Evolutionary conservation across 2,113 vertebrate species (phyloP).

Genomic region (Microcebus ravelobensis): DNA sequence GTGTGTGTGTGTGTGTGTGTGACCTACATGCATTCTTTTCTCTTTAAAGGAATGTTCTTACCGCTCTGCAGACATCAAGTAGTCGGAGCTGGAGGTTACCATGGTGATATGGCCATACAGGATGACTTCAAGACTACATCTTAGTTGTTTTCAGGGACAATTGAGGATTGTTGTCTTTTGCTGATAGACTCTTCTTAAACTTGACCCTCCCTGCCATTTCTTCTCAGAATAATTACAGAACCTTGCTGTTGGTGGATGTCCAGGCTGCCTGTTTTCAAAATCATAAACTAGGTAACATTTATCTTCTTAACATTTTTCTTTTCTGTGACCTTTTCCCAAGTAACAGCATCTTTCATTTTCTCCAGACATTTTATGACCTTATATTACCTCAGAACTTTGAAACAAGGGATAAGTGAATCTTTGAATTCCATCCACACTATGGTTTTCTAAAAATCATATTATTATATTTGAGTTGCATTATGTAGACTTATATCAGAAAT

Average conservation of each 20-base stretch:
- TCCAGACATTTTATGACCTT: not conserved
- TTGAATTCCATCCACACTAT: not conserved
- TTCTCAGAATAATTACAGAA: slow-evolving; percentile 51
- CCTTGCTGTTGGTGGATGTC: not conserved
- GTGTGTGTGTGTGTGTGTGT: not conserved
- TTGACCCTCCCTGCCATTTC: not conserved
- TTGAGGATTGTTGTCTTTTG: slow-evolving; percentile 39
- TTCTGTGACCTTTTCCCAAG: slow-evolving; percentile 44
- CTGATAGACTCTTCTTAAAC: slow-evolving; percentile 19
- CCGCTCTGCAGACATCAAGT: slow-evolving; percentile 43
- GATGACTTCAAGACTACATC: slow-evolving; percentile 57
- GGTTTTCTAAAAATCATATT: not conserved
- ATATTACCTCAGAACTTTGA: not conserved
- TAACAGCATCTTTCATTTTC: slow-evolving; percentile 43
- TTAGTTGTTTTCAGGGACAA: slow-evolving; percentile 48
- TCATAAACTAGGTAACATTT: slow-evolving; percentile 26
- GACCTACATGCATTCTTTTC: slow-evolving; percentile 53
- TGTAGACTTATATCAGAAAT: slow-evolving; percentile 3
- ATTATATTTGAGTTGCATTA: slow-evolving; percentile 18
- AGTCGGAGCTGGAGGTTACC: slow-evolving; percentile 71
- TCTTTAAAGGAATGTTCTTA: slow-evolving; percentile 64
- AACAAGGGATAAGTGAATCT: slow-evolving; percentile 32
- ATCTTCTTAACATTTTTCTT: slow-evolving; percentile 18
- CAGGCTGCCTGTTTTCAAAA: slow-evolving; percentile 39
- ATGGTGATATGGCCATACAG: slow-evolving; percentile 70